Evolutionary conservation across 2,113 vertebrate species (phyloP), one percentile per base, ranked within the genome.

Genomic region (Heterotilapia buettikoferi): DNA sequence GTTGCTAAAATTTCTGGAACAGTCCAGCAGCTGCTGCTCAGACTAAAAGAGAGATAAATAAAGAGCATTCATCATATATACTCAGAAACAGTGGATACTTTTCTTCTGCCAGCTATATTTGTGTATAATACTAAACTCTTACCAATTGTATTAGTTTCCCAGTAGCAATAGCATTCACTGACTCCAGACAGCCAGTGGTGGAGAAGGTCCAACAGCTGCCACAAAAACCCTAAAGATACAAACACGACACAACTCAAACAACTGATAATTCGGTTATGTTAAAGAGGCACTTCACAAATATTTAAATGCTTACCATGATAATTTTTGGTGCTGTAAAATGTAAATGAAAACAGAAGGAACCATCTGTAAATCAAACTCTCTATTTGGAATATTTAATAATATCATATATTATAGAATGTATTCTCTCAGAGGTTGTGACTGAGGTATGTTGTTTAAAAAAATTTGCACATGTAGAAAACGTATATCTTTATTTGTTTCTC

Each of bases 191-290:
- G 3, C 98, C 98, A 0, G 98, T 98, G 81, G 97, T 98, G 12
- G 98, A 98, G 45, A 99, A 99, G 3, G 98, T 97, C 98, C 98
- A 99, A 94, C 98, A 99, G 83, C 97, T 99, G 56, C 98, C 98
- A 0, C 98, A 99, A 21, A 14, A 0, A 0, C 97, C 97, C 98
- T 98, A 19, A 38, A 12, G 36, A 33, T 50, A 36, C 21, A 63
- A 24, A 76, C 36, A 45, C 1, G 5, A 19, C 11, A 31, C 6
- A 52, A 53, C 6, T 63, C 18, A 43, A 43, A 4, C n/a, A 14
- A 29, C 4, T 29, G 21, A 21, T 57, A 31, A 38, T 9, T 53
- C 8, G 76, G 12, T 53, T 59, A 12, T 43, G 10, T 71, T 71
- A 59, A 86, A 83, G 18, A 7, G 9, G n/a, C 29, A 50, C 24